Evolutionary conservation across 2,888 invertebrate species (phyloP).

Genomic region (Drosophila eohydei): DNA sequence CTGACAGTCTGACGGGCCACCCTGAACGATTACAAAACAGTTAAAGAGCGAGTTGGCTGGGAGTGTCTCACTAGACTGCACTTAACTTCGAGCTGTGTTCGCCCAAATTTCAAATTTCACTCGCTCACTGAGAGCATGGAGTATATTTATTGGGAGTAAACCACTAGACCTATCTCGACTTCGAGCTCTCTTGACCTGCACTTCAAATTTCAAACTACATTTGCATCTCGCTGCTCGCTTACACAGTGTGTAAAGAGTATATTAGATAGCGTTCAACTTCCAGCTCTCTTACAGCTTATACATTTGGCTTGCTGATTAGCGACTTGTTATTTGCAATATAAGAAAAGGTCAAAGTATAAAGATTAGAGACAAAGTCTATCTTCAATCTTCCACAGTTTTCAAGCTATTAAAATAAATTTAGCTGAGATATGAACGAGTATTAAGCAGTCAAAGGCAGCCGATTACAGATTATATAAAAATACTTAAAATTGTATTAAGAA

Average conservation of each 20-base stretch:
- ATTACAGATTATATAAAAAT: background rate
- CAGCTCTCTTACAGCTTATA: background rate
- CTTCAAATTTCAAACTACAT: background rate
- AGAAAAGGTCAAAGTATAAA: too few species aligned
- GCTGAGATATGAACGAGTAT: background rate
- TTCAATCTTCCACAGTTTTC: too few species aligned
- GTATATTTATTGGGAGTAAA: too few species aligned
- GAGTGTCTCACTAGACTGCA: background rate
- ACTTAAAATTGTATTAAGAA: background rate
- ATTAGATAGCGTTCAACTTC: background rate
- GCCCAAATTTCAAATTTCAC: background rate
- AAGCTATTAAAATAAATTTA: too few species aligned
- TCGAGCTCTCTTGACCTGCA: background rate
- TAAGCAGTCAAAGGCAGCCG: background rate
- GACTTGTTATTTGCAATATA: too few species aligned
- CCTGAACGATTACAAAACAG: conserved; percentile 3
- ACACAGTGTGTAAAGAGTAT: background rate
- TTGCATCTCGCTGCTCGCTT: background rate
- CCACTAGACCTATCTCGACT: background rate
- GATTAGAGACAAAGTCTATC: too few species aligned
- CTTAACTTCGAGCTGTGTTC: background rate
- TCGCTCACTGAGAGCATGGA: too few species aligned
- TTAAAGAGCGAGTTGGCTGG: background rate
- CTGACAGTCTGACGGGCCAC: background rate
- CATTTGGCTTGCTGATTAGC: too few species aligned